A percentile compares a stretch with the other conserved stretches of the same genome.
phyloP scores from a whole-genome alignment of 2,113 vertebrate species.

The Ifrita kowaldi region DNA sequence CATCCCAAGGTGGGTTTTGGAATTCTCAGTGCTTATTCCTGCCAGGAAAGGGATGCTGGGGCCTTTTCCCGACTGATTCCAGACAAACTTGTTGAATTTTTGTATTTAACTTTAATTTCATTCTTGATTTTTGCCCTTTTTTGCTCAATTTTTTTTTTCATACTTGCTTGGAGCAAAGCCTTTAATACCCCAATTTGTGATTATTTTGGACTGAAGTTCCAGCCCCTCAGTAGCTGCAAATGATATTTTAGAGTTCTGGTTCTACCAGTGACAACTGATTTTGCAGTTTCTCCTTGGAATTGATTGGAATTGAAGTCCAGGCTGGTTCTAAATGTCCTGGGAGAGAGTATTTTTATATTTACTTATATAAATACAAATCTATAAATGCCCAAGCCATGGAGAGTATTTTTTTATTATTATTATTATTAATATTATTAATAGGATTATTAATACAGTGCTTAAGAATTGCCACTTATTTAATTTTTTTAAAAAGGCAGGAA shows the following conservation, averaged over 20 bases:
- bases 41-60: not conserved
- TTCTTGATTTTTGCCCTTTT: not conserved
- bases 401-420: not conserved
- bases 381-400: too few relatives aligned
- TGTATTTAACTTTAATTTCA: not conserved
- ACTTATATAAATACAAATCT: not conserved
- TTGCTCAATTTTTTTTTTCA: not conserved
- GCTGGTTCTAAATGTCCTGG: not conserved
- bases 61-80: not conserved
- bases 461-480: not conserved
- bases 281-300: not conserved
- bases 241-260: not conserved
- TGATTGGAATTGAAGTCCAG: not conserved
- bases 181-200: not conserved
- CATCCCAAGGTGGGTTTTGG: conserved; percentile 77
- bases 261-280: not conserved
- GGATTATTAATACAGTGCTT: not conserved
- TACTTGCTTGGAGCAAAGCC: not conserved
- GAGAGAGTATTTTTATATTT: not conserved
- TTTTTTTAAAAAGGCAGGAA: not conserved
- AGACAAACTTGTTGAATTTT: not conserved
- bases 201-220: not conserved
- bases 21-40: not conserved
- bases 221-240: not conserved
- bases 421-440: not conserved